Conservation (phyloP, 2,113 vertebrate genomes). For the Oreochromis aureus region DNA sequence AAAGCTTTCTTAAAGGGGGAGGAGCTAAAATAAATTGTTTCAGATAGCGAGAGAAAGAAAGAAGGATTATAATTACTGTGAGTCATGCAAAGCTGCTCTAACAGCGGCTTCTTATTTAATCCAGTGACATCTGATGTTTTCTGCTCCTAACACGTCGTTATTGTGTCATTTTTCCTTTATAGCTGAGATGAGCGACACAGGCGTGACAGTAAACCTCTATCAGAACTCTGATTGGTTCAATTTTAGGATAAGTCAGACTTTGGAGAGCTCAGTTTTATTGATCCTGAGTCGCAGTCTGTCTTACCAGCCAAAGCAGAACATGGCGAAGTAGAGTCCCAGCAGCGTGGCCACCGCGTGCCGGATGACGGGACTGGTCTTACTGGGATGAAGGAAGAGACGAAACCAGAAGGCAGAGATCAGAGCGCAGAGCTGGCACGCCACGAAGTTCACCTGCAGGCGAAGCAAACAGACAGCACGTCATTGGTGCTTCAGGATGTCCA, state of each 20-base stretch:
- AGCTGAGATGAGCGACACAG: background rate
- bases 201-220: background rate
- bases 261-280: background rate
- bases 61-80: background rate
- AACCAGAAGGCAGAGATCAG: constrained; percentile 91
- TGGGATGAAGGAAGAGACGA: constrained; percentile 89
- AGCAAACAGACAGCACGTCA: background rate
- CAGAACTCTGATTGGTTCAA: background rate
- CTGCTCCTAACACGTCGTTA: background rate
- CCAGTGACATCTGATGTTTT: background rate
- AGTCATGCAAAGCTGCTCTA: background rate
- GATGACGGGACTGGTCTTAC: constrained; percentile 88
- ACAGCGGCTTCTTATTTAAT: background rate
- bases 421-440: constrained; percentile 92
- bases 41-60: background rate
- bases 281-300: background rate
- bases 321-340: constrained; percentile 91
- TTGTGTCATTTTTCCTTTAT: background rate
- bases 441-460: constrained; percentile 88
- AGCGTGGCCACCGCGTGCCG: constrained; percentile 88
- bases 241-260: background rate
- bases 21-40: background rate
- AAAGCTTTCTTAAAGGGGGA: background rate
- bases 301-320: constrained; percentile 98
- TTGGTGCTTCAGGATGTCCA: background rate